A percentile compares a stretch with the other conserved stretches of the same genome.
Evolutionary conservation across 2,797 vertebrate genomes (phyloP).

Genomic region (Allobates femoralis): DNA sequence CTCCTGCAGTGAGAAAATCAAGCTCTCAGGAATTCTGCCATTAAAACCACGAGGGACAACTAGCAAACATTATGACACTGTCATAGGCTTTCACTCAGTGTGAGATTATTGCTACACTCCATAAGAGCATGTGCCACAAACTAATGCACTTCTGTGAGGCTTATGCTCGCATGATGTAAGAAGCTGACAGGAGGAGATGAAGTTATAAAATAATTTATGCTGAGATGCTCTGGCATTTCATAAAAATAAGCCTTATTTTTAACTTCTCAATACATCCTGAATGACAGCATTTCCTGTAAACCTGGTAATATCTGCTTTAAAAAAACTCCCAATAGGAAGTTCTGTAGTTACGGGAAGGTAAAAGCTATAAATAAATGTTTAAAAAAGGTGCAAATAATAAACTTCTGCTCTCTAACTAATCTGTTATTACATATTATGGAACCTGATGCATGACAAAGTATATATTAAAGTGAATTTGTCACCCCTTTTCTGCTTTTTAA

Average conservation of each 20-base stretch:
- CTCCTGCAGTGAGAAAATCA: conserved; percentile 54
- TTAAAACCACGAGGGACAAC: conserved; percentile 48
- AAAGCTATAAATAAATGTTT: not conserved
- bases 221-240: conserved; percentile 39
- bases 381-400: not conserved
- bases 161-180: conserved; percentile 34
- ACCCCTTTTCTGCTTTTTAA: too few species aligned
- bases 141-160: conserved; percentile 48
- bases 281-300: not conserved
- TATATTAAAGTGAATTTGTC: too few species aligned
- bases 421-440: not conserved
- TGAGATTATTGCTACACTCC: conserved; percentile 50
- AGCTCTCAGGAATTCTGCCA: conserved; percentile 40
- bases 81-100: conserved; percentile 48
- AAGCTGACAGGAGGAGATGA: conserved; percentile 37
- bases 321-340: not conserved
- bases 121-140: conserved; percentile 43
- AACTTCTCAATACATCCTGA: conserved; percentile 20
- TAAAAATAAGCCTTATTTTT: conserved; percentile 44
- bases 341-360: not conserved
- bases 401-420: not conserved
- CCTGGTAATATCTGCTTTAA: not conserved
- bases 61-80: conserved; percentile 42
- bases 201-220: conserved; percentile 55
- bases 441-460: not conserved